phyloP scores from a whole-genome alignment of 2,888 invertebrate genomes.

The Lathronympha strigana region DNA sequence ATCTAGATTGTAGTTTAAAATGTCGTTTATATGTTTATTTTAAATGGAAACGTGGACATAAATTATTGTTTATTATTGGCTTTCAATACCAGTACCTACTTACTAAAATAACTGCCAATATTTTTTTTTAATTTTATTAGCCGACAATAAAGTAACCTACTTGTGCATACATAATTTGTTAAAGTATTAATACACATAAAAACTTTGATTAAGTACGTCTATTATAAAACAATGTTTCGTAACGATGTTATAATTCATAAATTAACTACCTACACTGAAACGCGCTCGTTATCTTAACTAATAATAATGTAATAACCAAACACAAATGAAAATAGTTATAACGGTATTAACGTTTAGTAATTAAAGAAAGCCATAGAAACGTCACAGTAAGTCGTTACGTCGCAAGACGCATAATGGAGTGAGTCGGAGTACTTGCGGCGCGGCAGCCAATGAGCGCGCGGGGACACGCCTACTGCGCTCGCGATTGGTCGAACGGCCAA shows the following conservation, averaged over 20 bases:
- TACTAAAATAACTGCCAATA: not conserved
- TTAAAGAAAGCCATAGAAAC: constrained; percentile 18
- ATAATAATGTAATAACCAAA: constrained; percentile 1
- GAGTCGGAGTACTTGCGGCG: constrained; percentile 53
- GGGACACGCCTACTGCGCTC: constrained; percentile 77
- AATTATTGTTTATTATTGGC: constrained; percentile 28
- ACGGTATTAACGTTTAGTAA: constrained; percentile 1
- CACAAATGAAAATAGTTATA: constrained; percentile 1
- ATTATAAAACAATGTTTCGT: constrained; percentile 5
- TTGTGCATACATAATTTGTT: no score
- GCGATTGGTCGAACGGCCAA: constrained; percentile 74
- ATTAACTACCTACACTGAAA: constrained; percentile 1
- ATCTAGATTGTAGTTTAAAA: constrained; percentile 24
- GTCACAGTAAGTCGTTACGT: constrained; percentile 21
- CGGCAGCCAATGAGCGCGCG: constrained; percentile 67
- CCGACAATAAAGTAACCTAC: no score
- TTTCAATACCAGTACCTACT: constrained; percentile 25
- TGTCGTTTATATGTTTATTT: constrained; percentile 32
- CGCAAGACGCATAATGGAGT: constrained; percentile 65
- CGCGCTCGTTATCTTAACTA: constrained; percentile 1
- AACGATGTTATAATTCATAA: not conserved
- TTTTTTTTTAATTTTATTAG: no score
- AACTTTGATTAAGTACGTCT: not conserved
- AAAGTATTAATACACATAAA: not conserved
- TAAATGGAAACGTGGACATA: constrained; percentile 28